Percentiles rank a stretch among this genome's conserved stretches.
phyloP scores from a whole-genome alignment of 2,113 vertebrate species.

The Vidua macroura region DNA sequence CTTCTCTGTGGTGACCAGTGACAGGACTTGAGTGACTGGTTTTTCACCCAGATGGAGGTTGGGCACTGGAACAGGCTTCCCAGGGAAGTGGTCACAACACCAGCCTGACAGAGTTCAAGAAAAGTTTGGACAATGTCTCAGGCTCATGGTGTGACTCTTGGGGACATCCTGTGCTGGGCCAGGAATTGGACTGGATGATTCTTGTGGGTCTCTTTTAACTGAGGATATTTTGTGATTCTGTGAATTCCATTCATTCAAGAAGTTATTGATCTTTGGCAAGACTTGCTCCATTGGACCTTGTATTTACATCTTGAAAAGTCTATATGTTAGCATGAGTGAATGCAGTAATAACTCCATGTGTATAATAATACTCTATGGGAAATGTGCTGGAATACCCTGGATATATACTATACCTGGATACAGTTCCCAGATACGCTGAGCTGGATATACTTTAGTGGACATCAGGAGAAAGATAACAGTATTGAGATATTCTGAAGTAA shows the following conservation, averaged over 20 bases:
- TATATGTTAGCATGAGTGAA: neutral
- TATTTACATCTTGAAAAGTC: neutral
- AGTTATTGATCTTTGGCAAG: neutral
- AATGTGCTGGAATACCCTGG: neutral
- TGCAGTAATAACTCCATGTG: no score
- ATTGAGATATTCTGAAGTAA: neutral
- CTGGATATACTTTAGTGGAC: neutral
- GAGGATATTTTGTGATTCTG: neutral
- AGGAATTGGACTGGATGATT: neutral
- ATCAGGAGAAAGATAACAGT: neutral
- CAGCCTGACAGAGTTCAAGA: neutral
- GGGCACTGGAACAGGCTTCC: neutral
- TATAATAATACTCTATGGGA: neutral
- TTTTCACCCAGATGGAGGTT: rapidly evolving
- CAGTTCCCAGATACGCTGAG: neutral
- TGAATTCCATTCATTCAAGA: neutral
- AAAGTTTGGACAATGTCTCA: neutral
- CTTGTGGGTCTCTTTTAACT: neutral
- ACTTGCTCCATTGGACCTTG: neutral
- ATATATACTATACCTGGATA: neutral
- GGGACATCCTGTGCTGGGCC: neutral
- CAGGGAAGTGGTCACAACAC: neutral
- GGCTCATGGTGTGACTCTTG: no score
- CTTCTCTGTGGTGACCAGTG: neutral
- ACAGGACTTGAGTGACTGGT: neutral